Evolutionary conservation across 2,797 vertebrate species (phyloP).

Genomic region (Sparidentex hasta): DNA sequence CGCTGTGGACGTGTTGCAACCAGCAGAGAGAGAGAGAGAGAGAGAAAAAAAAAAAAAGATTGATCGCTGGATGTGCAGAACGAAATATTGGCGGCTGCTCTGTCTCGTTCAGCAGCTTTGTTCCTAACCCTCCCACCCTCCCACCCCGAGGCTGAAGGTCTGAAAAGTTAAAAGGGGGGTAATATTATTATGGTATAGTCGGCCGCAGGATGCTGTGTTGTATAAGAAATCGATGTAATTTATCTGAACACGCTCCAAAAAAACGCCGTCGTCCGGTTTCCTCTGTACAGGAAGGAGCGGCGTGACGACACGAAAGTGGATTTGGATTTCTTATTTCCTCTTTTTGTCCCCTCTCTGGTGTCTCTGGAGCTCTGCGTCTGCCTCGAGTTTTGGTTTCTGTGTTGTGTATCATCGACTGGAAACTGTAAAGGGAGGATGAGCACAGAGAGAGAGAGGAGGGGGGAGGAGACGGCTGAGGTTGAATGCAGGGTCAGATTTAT

Average conservation of each 20-base stretch:
- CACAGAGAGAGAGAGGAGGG: constrained; percentile 5
- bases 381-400: constrained; percentile 50
- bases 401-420: constrained; percentile 53
- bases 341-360: constrained; percentile 60
- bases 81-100: constrained; percentile 76
- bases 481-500: constrained; percentile 46
- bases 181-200: constrained; percentile 85
- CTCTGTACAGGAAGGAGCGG: constrained; percentile 82
- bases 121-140: constrained; percentile 38
- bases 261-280: constrained; percentile 80
- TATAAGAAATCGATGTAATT: constrained; percentile 84
- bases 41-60: constrained; percentile 65
- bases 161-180: constrained; percentile 82
- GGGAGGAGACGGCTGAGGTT: constrained; percentile 43
- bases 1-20: constrained; percentile 81
- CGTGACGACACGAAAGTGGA: constrained; percentile 81
- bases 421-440: constrained; percentile 22
- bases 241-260: constrained; percentile 81
- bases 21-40: constrained; percentile 60
- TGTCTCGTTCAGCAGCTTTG: constrained; percentile 76
- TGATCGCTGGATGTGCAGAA: constrained; percentile 78
- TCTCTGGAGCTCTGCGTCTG: constrained; percentile 11
- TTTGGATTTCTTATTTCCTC: constrained; percentile 82
- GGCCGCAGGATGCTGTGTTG: constrained; percentile 80
- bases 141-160: constrained; percentile 66